phyloP scores from a whole-genome alignment of 2,888 invertebrate species.

The Mimachlamys varia region DNA sequence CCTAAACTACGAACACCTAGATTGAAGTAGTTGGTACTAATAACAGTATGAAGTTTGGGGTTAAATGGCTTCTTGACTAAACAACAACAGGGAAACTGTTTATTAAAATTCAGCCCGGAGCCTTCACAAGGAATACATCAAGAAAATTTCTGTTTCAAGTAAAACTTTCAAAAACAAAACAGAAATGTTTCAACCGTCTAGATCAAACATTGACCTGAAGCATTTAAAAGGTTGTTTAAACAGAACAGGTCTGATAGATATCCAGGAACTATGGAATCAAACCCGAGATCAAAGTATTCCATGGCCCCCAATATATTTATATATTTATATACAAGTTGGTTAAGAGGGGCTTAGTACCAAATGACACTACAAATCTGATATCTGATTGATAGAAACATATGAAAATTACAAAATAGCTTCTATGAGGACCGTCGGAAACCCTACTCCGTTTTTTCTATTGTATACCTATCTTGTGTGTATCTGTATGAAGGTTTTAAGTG shows the following conservation, averaged over 20 bases:
- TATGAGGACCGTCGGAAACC: neutral
- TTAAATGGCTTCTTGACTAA: neutral
- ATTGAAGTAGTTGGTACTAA: neutral
- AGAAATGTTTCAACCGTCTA: neutral
- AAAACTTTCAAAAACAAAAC: neutral
- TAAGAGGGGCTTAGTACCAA: neutral
- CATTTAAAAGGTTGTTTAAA: neutral
- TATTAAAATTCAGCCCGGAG: neutral
- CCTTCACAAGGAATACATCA: neutral
- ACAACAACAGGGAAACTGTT: neutral
- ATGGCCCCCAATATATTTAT: neutral
- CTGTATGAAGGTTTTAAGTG: neutral
- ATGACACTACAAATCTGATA: constrained; percentile 14
- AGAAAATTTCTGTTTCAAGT: neutral
- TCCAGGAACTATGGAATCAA: neutral
- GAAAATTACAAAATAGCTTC: neutral
- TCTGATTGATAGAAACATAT: neutral
- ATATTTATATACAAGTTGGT: neutral
- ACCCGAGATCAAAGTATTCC: neutral
- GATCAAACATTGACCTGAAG: constrained; percentile 1
- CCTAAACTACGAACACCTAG: neutral
- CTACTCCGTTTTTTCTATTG: neutral
- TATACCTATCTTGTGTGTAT: neutral
- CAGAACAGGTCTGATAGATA: neutral
- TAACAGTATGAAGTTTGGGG: no score